phyloP scores from a whole-genome alignment of 2,797 vertebrate genomes.

The Myripristis jacobus region DNA sequence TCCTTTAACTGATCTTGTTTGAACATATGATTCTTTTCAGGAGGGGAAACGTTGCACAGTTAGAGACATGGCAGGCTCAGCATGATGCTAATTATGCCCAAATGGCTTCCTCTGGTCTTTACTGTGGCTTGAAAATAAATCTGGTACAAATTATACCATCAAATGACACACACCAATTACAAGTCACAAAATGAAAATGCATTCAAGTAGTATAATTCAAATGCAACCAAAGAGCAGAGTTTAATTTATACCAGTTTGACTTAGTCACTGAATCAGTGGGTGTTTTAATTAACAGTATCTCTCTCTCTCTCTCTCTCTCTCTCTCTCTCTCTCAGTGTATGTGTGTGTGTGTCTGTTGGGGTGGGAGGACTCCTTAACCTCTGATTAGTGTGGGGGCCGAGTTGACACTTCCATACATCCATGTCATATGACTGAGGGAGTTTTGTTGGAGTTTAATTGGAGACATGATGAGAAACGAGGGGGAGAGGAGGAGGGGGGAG shows the following conservation, averaged over 20 bases:
- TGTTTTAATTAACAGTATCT: slow-evolving; percentile 32
- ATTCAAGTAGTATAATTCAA: slow-evolving; percentile 25
- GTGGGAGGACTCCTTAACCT: background rate
- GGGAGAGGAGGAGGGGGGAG: background rate
- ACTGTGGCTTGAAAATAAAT: slow-evolving; percentile 55
- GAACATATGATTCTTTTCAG: slow-evolving; percentile 25
- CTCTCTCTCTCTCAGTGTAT: no score
- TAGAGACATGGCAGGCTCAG: slow-evolving; percentile 47
- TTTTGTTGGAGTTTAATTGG: slow-evolving; percentile 39
- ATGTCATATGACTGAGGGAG: slow-evolving; percentile 58
- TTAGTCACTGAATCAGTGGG: slow-evolving; percentile 1
- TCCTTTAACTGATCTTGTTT: slow-evolving; percentile 35
- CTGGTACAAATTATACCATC: slow-evolving; percentile 67
- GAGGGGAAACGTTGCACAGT: slow-evolving; percentile 35
- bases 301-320: no score
- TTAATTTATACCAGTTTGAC: slow-evolving; percentile 38
- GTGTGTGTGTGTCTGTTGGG: background rate
- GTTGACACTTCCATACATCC: slow-evolving; percentile 24
- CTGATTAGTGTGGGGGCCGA: slow-evolving; percentile 24
- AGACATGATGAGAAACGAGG: no score
- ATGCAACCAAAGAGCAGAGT: slow-evolving; percentile 20
- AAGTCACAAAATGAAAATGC: slow-evolving; percentile 36
- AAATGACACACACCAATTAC: slow-evolving; percentile 61
- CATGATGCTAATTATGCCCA: slow-evolving; percentile 58
- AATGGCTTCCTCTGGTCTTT: slow-evolving; percentile 43